These are phyloP conservation scores for Vulpes vulpes DNA, from an alignment of 2,113 vertebrate species.

Conservation along the genomic window DNA sequence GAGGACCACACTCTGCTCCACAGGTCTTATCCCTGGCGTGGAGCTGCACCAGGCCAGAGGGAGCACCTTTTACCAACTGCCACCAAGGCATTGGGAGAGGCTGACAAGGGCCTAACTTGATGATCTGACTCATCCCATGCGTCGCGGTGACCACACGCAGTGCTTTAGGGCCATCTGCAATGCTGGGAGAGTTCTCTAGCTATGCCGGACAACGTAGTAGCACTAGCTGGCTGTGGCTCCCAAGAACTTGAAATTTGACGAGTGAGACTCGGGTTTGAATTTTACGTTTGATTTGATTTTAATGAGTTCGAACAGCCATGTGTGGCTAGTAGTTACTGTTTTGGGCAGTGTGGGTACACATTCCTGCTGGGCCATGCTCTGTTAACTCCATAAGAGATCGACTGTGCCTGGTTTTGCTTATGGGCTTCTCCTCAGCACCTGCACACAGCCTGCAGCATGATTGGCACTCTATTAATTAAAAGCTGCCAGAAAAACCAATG, in stretches of 20 bases:
- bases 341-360: background rate
- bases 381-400: background rate
- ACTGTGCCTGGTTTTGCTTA: background rate
- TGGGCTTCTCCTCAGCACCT: background rate
- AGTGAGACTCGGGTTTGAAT: background rate
- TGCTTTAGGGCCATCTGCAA: background rate
- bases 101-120: background rate
- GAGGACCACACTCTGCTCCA: background rate
- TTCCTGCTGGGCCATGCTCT: background rate
- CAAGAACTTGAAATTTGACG: background rate
- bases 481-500: slow-evolving; percentile 27
- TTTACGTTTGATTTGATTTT: background rate
- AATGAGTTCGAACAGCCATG: background rate
- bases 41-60: background rate
- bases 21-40: background rate
- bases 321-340: background rate
- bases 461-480: background rate
- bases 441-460: background rate
- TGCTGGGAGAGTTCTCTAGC: background rate
- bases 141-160: background rate
- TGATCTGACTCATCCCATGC: background rate
- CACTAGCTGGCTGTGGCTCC: background rate
- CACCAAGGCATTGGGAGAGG: background rate
- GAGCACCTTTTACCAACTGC: background rate
- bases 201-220: background rate